A percentile compares a stretch with the other conserved stretches of the same genome.
Conservation (phyloP, 2,888 invertebrate genomes). For the Andrena trimmerana region DNA sequence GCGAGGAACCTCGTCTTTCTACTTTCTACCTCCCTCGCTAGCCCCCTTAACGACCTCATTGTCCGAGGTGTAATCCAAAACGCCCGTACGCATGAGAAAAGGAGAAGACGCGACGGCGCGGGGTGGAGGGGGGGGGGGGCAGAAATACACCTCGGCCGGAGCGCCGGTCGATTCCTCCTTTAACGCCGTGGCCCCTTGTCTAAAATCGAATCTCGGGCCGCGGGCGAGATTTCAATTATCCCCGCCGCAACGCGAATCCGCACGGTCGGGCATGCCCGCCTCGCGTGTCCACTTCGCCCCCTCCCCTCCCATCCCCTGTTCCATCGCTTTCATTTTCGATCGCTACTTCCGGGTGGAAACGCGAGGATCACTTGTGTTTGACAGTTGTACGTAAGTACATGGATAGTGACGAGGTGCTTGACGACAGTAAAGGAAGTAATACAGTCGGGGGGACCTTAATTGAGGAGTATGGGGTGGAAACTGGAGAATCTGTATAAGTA, state of each 20-base stretch:
- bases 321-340: slow-evolving; percentile 5
- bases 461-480: neutral
- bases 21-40: slow-evolving; percentile 47
- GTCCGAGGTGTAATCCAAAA: slow-evolving; percentile 81
- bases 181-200: slow-evolving; percentile 65
- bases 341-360: neutral
- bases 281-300: slow-evolving; percentile 26
- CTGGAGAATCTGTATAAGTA: neutral
- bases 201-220: slow-evolving; percentile 77
- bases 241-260: slow-evolving; percentile 51
- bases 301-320: neutral
- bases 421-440: neutral
- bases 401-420: neutral
- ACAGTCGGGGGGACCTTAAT: too few relatives aligned
- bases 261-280: slow-evolving; percentile 23
- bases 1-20: slow-evolving; percentile 38
- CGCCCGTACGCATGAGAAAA: slow-evolving; percentile 66
- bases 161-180: slow-evolving; percentile 35
- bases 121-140: neutral
- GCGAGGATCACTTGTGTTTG: neutral
- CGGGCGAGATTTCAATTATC: slow-evolving; percentile 76
- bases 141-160: slow-evolving; percentile 6
- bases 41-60: slow-evolving; percentile 79
- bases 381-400: too few relatives aligned
- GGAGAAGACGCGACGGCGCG: neutral